Evolutionary conservation across 2,888 invertebrate genomes (phyloP), one percentile per base, ranked within the genome.

Genomic region (Gastrophysa polygoni): DNA sequence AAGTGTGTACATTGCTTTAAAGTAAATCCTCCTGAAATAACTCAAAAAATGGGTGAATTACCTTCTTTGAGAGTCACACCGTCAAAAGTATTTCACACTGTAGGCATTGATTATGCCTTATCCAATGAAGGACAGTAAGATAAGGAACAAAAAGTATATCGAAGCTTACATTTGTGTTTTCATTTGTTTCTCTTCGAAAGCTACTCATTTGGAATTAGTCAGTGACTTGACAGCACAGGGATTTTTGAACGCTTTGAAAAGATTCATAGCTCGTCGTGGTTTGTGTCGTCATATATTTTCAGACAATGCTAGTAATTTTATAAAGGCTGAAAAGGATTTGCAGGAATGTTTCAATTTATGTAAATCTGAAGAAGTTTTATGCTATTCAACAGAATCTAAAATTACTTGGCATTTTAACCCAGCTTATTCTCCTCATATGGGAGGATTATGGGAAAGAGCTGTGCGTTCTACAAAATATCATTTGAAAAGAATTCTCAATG

Each of bases 11-110:
- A 57, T 24, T 57, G 51, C 44, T 51, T 24, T 43, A 50, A 20
- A 43, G 34, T 17, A 21, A 11, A 21, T 17, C 28, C 46, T 29
- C 7, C 14, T 11, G 28, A 20, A 10, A 10, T 29, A 32, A 16
- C 34, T 24, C 46, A 52, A 47, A 52, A 52, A 17, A 55, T 55
- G 55, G 44, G 34, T 44, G 44, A 55, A 21, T 44, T 55, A 44
- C 43, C 55, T 38, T 3, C 43, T 7, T n/a, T 24, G 38, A 55
- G 55, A 17, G 44, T 55, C 8, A 52, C 34, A 46, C 52, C 52
- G 29, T 52, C 32, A 14, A 52, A 34, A n/a, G 69, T 72, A 2
- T 77, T 75, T 62, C 17, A 14, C 6, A 67, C 70, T 21, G 57
- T 61, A 0, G 76, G 73, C 11, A 59, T 69, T 1, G 62, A 62